Base-by-base conservation (phyloP, 1,140 invertebrate genomes). In the Drosophila suzukii region DNA sequence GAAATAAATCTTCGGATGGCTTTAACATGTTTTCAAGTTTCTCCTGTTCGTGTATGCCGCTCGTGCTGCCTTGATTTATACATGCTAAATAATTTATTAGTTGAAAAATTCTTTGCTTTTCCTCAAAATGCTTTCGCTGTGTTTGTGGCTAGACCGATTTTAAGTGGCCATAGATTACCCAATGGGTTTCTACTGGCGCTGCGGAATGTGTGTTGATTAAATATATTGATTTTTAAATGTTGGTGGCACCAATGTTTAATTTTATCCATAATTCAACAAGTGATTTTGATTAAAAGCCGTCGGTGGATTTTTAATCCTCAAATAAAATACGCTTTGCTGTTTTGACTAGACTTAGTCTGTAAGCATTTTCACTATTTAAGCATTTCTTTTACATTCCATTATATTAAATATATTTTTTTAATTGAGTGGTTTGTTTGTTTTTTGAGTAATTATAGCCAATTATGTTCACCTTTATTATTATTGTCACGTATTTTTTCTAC, bases 1-100 rank as follows among this genome's bases (percentile, higher is more conserved):
- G 57, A 80, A 80, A 85, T 83, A 80, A 77, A 77, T 83, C 73
- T 78, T 77, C 59, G 38, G 84, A 80, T 78, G 74, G 77, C 77
- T 75, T 84, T 84, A 76, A 79, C 76, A 79, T 82, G 81, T 78
- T 83, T 78, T 68, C 77, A 80, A 77, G 62, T 78, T 76, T 78
- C 27, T 27, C 27, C 3, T 27, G 27, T 27, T 27, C 55, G 65
- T 63, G 75, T 63, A 57, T 53, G 36, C 44, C 56, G 17, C 50
- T 34, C 51, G 41, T 60, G 38, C 30, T 15, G n/a, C 47, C 57
- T 53, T 82, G 77, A 82, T 82, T 82, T 82, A 80, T 82, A 80
- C 77, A 82, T 77, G 67, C 41, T 73, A 80, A 82, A 82, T 82
- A 82, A 82, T 82, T 82, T 82, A 82, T 82, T 80, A 63, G 62